phyloP scores from a whole-genome alignment of 2,888 invertebrate species.

The Sphaeridia pumilis region DNA sequence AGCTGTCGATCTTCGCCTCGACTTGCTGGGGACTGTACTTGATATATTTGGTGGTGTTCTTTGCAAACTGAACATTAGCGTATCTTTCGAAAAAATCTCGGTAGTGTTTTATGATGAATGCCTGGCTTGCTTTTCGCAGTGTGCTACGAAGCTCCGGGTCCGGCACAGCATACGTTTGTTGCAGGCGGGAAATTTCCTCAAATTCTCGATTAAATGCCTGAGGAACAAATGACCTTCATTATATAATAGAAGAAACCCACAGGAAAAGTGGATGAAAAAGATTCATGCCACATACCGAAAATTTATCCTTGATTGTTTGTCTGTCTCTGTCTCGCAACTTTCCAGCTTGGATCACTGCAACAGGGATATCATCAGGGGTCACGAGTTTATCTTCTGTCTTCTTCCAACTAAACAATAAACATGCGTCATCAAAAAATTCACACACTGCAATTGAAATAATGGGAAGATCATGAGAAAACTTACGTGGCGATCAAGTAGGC shows the following conservation, averaged over 20 bases:
- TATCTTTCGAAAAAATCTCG: slow-evolving; percentile 62
- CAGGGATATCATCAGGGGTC: slow-evolving; percentile 55
- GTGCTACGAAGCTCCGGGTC: slow-evolving; percentile 79
- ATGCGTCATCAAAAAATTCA: background rate
- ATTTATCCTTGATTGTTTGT: slow-evolving; percentile 74
- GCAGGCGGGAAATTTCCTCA: slow-evolving; percentile 72
- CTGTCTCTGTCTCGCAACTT: slow-evolving; percentile 76
- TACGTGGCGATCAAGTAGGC: slow-evolving; percentile 45
- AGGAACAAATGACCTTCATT: slow-evolving; percentile 31
- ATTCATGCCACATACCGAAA: slow-evolving; percentile 73
- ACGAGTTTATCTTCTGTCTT: slow-evolving; percentile 63
- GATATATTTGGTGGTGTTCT: slow-evolving; percentile 86
- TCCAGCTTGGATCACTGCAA: slow-evolving; percentile 47
- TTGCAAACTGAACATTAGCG: slow-evolving; percentile 67
- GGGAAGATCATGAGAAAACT: slow-evolving; percentile 8
- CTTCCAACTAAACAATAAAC: slow-evolving; percentile 68
- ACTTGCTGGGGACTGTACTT: slow-evolving; percentile 80
- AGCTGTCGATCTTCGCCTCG: slow-evolving; percentile 67
- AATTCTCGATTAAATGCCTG: slow-evolving; percentile 93
- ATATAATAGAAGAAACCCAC: background rate
- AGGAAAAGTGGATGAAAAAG: slow-evolving; percentile 19
- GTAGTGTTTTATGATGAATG: slow-evolving; percentile 75
- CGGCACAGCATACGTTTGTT: slow-evolving; percentile 84
- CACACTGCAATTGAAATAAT: slow-evolving; percentile 18
- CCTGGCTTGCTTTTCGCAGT: slow-evolving; percentile 79